These are phyloP conservation scores for Rousettus leschenaultii DNA, from an alignment of 2,113 vertebrate genomes.

Conservation along the genomic window DNA sequence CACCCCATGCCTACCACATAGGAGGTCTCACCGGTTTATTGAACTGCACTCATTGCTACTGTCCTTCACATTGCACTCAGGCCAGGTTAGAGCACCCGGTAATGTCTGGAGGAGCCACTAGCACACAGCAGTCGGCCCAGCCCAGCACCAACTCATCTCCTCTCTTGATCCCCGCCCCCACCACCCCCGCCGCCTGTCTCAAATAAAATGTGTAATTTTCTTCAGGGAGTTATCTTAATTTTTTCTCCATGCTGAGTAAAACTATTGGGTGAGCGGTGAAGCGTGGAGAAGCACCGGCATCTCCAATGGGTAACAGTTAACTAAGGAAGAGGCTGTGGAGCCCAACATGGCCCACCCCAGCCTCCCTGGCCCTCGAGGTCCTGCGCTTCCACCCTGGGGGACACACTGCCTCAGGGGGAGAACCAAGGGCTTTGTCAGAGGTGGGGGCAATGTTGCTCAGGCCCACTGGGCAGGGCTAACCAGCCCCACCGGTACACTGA, in stretches of 20 bases:
- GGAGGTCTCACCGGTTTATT: not conserved
- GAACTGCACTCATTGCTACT: not conserved
- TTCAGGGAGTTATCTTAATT: conserved; percentile 78
- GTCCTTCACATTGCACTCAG: not conserved
- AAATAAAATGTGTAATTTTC: conserved; percentile 77
- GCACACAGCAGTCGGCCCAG: not conserved
- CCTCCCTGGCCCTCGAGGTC: not conserved
- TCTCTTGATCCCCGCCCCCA: not conserved
- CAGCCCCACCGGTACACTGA: not conserved
- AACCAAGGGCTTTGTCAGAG: not conserved
- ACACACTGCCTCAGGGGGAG: not conserved
- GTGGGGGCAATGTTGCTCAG: not conserved
- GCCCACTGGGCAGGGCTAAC: not conserved
- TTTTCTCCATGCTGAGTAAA: conserved; percentile 78
- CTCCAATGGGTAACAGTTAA: conserved; percentile 72
- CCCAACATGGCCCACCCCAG: not conserved
- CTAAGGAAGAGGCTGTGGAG: conserved; percentile 23
- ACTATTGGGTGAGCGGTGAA: conserved; percentile 71
- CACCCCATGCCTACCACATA: not conserved
- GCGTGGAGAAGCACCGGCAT: conserved; percentile 67
- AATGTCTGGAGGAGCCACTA: not conserved
- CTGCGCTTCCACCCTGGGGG: not conserved
- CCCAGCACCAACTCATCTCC: not conserved
- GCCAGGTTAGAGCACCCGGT: not conserved
- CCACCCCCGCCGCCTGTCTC: not conserved